Conservation (phyloP, 2,113 vertebrate genomes). For the Halcyon malimbica region DNA sequence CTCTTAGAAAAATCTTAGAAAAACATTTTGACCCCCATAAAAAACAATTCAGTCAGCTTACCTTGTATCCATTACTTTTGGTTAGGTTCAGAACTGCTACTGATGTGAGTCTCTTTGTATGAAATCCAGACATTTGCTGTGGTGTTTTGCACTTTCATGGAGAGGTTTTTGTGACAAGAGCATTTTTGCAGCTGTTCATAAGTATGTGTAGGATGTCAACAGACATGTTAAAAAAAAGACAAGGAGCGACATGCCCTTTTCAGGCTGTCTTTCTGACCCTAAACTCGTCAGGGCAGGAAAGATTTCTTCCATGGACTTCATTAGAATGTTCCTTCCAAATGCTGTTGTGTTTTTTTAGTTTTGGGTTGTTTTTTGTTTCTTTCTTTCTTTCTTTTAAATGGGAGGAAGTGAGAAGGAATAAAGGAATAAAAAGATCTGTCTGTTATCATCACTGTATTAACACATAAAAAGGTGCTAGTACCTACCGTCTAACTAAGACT, state of each 20-base stretch:
- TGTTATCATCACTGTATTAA: background rate
- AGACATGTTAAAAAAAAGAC: background rate
- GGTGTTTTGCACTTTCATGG: background rate
- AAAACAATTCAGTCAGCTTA: background rate
- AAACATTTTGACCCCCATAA: background rate
- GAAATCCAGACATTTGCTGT: background rate
- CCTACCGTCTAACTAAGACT: background rate
- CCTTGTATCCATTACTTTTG: background rate
- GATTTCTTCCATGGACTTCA: background rate
- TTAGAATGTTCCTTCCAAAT: background rate
- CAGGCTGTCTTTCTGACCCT: background rate
- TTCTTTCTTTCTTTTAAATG: background rate
- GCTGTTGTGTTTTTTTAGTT: background rate
- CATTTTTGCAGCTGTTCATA: background rate
- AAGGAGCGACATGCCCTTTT: background rate
- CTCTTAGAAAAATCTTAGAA: background rate
- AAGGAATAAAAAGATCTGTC: background rate
- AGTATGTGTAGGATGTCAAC: background rate
- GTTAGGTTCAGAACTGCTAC: background rate
- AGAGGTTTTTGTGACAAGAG: background rate
- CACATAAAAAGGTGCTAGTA: background rate
- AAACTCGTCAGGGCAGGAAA: background rate
- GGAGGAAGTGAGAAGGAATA: background rate
- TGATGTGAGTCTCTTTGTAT: background rate
- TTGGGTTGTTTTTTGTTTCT: background rate